Base-by-base conservation (phyloP, 1,140 invertebrate species). In the Magallana ariakensis region DNA sequence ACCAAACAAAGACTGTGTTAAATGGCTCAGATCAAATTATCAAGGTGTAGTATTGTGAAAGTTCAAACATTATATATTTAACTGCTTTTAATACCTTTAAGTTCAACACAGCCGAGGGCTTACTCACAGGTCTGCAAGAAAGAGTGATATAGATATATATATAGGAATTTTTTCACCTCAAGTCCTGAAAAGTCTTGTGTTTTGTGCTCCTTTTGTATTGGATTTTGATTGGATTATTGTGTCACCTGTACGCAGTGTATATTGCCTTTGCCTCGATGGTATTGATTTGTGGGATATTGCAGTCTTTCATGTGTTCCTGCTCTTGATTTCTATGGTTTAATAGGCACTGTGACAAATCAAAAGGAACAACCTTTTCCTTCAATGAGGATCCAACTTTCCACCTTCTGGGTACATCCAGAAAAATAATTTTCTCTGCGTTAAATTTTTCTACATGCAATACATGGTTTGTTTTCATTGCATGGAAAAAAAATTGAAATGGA, bases 1-100 rank as follows among this genome's bases (percentile, higher is more conserved):
- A 75, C 66, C 66, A 75, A 75, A 75, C 66, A 75, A 75, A 26
- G 66, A 26, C 22, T 75, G 66, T 75, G 22, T 75, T 75, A 75
- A 75, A 75, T 13, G 66, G 66, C 66, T 75, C 66, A 75, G 66
- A 13, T 60, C 58, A 60, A 60, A 60, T 60, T 60, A 13, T 60
- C 58, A 60, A 60, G 58, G 58, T 75, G 66, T 11, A 13, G 66
- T 75, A 75, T 75, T 75, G 66, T 75, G 66, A 75, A 75, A 75
- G 66, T 75, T 26, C 66, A 75, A 70, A 75, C 66, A 75, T 75
- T 75, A 75, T 75, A 75, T 75, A 75, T 75, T 75, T 75, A 75
- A 75, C 66, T 19, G 22, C 66, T 75, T 26, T 62, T 75, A 75
- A 75, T 75, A 26, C 66, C 22, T 26, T 26, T 26, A 75, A 26